Conservation (phyloP, 2,113 vertebrate genomes). For the Engraulis encrasicolus region DNA sequence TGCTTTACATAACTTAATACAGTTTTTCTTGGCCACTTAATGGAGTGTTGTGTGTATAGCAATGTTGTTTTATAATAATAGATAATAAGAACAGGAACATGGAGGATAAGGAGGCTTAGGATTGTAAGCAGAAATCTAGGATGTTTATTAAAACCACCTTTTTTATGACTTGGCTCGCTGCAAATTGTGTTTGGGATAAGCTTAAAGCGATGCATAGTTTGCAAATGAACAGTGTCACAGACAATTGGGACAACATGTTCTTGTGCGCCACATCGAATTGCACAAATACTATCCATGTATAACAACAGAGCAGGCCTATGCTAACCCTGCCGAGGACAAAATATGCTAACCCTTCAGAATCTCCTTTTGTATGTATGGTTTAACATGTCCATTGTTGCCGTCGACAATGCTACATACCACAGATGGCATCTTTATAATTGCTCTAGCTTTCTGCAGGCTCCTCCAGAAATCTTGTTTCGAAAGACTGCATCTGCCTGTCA, state of each 20-base stretch:
- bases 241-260: neutral
- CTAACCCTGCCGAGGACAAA: neutral
- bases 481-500: neutral
- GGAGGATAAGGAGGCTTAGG: neutral
- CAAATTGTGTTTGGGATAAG: neutral
- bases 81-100: neutral
- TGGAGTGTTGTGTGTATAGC: neutral
- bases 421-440: neutral
- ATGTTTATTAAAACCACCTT: neutral
- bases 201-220: neutral
- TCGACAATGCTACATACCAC: neutral
- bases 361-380: neutral
- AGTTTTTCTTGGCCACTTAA: neutral
- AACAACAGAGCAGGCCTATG: neutral
- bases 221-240: neutral
- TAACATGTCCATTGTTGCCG: neutral
- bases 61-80: constrained; percentile 3
- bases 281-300: neutral
- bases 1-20: neutral
- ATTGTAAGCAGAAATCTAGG: neutral
- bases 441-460: neutral
- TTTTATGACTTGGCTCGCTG: neutral
- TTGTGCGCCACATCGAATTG: neutral
- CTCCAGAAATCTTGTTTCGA: neutral
- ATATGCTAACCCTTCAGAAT: too few species aligned